These are phyloP conservation scores for Clarias macrocephalus DNA, from an alignment of 2,113 vertebrate species.

Conservation along the genomic window DNA sequence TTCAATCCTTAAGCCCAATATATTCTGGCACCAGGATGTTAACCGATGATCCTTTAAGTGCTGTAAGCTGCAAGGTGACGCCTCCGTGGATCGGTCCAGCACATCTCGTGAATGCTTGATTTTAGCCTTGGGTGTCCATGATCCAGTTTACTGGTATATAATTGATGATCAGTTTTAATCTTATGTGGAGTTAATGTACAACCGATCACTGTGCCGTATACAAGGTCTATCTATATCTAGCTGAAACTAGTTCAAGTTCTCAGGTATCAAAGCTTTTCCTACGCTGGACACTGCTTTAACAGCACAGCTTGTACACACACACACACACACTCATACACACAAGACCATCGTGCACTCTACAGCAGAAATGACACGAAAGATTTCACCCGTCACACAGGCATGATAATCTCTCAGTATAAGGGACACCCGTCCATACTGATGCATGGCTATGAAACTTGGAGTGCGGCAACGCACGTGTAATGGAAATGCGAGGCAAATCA, in stretches of 20 bases:
- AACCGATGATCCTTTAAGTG: no score
- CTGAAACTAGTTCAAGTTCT: not conserved
- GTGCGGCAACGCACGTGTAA: not conserved
- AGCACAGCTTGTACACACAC: not conserved
- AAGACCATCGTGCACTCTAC: not conserved
- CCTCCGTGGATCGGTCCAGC: no score
- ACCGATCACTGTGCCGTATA: not conserved
- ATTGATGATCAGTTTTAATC: no score
- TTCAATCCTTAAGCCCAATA: no score
- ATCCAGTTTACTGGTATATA: no score
- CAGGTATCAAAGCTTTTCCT: not conserved
- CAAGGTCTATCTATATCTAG: not conserved
- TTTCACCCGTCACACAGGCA: constrained; percentile 10
- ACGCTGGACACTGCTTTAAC: not conserved
- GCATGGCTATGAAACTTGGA: not conserved
- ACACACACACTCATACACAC: not conserved
- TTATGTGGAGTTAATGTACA: no score
- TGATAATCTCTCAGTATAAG: not conserved
- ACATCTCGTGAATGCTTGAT: no score
- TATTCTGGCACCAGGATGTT: no score
- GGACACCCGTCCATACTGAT: not conserved
- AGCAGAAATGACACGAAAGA: not conserved
- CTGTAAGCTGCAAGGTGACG: no score
- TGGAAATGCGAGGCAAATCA: constrained; percentile 22
- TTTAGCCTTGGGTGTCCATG: no score